Conservation (phyloP, 2,888 invertebrate species). For the Xylota segnis region DNA sequence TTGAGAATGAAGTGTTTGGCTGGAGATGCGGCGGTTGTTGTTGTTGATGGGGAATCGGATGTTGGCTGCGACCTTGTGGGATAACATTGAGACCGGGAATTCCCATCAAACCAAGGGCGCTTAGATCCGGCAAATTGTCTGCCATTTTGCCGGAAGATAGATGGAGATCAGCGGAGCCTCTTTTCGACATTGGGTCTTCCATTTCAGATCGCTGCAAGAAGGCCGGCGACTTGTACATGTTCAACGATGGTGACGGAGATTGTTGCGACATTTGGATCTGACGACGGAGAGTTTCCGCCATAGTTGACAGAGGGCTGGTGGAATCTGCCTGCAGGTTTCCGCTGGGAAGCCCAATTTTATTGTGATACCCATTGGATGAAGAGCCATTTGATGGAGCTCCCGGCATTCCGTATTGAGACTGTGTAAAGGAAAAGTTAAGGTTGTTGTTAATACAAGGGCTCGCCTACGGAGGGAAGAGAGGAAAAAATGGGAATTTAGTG, state of each 20-base stretch:
- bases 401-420: constrained; percentile 80
- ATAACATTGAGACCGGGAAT: constrained; percentile 82
- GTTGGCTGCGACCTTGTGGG: constrained; percentile 79
- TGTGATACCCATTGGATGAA: constrained; percentile 81
- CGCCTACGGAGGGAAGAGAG: not conserved
- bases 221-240: constrained; percentile 83
- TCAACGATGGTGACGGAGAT: constrained; percentile 82
- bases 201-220: constrained; percentile 83
- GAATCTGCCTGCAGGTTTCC: constrained; percentile 80
- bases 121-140: constrained; percentile 82
- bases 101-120: constrained; percentile 82
- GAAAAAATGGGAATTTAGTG: not conserved
- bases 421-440: not conserved
- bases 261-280: constrained; percentile 82
- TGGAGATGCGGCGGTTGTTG: constrained; percentile 59
- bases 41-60: constrained; percentile 54
- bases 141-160: constrained; percentile 78
- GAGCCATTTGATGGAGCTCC: constrained; percentile 78
- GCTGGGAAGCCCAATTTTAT: constrained; percentile 66
- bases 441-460: not conserved
- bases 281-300: constrained; percentile 82
- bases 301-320: constrained; percentile 81
- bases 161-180: constrained; percentile 81
- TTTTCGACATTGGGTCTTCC: constrained; percentile 82
- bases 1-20: constrained; percentile 62